Evolutionary conservation across 1,140 invertebrate species (phyloP), one percentile per base, ranked within the genome.

Genomic region (Rhopalosiphum padi): DNA sequence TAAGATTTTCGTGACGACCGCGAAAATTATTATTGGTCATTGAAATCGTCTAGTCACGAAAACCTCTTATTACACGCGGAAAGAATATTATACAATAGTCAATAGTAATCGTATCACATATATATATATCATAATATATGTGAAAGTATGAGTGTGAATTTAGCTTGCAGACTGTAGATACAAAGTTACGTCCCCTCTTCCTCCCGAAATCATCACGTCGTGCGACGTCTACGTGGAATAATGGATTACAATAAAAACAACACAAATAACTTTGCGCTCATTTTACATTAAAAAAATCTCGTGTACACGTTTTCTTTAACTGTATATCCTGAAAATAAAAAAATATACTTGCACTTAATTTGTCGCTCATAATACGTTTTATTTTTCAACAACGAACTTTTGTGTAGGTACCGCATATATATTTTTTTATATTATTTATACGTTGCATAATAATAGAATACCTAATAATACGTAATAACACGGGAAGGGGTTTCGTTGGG

Each of bases 1-100:
- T 51, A 37, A 55, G 51, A 89, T 89, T 89, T 89, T 89, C 22
- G 22, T 37, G 37, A 89, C 87, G 22, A 53, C 9, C 48, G 5
- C 7, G 9, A 89, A 9, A 55, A 21, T 89, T 55, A 41, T 41
- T 89, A 89, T 89, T 55, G 35, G 88, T 89, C 51, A 89, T 89
- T 55, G 88, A 53, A 89, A 55, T 89, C 21, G 35, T 89, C 48
- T 48, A 89, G 88, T 89, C 51, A 89, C 88, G 51, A 89, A 89
- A 2, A 22, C 30, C 35, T 55, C 22, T 89, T 53, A 25, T 41
- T 46, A 86, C 85, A 86, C 25, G 85, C 43, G 41, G 25, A 86
- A 86, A 86, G 4, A 43, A n/a, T 86, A 86, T 86, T 46, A 30
- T 86, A 86, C 83, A 30, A 30, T 86, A 43, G 60, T 68, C 83